A percentile compares a stretch with the other conserved stretches of the same genome.
phyloP scores from a whole-genome alignment of 2,113 vertebrate species.

The Megalops atlanticus region DNA sequence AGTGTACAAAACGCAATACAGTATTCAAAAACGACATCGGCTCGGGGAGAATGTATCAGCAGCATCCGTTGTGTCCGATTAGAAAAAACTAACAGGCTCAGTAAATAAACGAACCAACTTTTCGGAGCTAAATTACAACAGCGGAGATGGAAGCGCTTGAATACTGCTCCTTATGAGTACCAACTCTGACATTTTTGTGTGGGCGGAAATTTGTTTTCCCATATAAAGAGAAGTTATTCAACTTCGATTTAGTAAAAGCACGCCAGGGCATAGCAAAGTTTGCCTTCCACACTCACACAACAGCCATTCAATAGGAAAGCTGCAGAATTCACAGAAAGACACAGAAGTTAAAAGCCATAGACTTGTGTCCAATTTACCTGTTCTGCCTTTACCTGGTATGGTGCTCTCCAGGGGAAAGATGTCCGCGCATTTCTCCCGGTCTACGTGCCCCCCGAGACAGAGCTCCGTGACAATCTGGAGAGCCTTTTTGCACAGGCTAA shows the following conservation, averaged over 20 bases:
- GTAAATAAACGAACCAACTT: too few species aligned
- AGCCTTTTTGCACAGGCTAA: constrained; percentile 91
- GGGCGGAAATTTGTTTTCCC: not conserved
- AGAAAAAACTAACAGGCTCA: too few species aligned
- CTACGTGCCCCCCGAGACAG: constrained; percentile 88
- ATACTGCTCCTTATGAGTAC: not conserved
- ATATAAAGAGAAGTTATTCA: not conserved
- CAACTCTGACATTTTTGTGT: not conserved
- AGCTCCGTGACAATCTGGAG: constrained; percentile 93
- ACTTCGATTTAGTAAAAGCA: not conserved
- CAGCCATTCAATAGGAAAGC: not conserved
- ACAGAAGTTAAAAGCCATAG: not conserved
- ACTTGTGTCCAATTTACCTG: constrained; percentile 78
- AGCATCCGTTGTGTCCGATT: too few species aligned
- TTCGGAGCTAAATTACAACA: not conserved
- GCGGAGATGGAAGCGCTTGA: not conserved
- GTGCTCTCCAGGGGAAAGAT: constrained; percentile 82
- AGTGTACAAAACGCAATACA: too few species aligned
- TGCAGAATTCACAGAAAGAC: constrained; percentile 10
- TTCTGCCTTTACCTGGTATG: constrained; percentile 79
- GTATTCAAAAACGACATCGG: too few species aligned
- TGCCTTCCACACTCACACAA: not conserved
- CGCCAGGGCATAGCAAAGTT: not conserved
- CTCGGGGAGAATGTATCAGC: too few species aligned
- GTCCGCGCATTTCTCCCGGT: constrained; percentile 88